These are phyloP conservation scores for Phalacrocorax aristotelis DNA, from an alignment of 2,113 vertebrate species.

Conservation along the genomic window DNA sequence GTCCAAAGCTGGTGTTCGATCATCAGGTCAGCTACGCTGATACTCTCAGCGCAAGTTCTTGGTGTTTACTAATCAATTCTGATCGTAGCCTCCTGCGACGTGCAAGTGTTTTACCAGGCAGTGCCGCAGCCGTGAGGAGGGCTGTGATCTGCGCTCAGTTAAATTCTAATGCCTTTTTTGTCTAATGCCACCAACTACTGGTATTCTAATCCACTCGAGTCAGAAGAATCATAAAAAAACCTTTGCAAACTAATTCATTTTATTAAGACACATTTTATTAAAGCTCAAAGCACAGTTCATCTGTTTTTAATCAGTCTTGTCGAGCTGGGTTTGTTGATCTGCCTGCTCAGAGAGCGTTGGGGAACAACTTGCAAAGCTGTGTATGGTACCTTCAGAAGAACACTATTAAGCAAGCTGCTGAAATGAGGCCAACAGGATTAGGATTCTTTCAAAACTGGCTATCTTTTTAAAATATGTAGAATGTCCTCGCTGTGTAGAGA, in stretches of 20 bases:
- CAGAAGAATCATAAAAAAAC: constrained; percentile 13
- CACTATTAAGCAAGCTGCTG: background rate
- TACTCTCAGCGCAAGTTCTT: background rate
- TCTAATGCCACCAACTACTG: background rate
- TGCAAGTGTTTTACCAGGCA: background rate
- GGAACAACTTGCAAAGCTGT: background rate
- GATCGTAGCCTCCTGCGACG: accelerated
- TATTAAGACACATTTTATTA: background rate
- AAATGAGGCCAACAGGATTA: background rate
- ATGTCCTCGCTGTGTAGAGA: background rate
- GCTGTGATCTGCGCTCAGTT: background rate
- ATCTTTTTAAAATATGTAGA: background rate
- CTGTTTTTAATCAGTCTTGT: background rate
- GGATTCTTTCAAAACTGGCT: background rate
- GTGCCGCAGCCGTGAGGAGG: background rate
- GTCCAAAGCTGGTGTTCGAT: constrained; percentile 96
- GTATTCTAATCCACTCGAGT: background rate
- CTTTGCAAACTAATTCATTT: background rate
- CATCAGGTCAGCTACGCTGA: constrained; percentile 85
- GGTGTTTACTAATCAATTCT: background rate
- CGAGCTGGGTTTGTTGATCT: constrained; percentile 18
- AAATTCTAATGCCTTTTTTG: background rate
- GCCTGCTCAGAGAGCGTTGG: background rate
- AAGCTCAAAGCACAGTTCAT: background rate
- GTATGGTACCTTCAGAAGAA: background rate